A percentile compares a stretch with the other conserved stretches of the same genome.
Evolutionary conservation across 2,888 invertebrate genomes (phyloP).

Genomic region (Ochropleura leucogaster): DNA sequence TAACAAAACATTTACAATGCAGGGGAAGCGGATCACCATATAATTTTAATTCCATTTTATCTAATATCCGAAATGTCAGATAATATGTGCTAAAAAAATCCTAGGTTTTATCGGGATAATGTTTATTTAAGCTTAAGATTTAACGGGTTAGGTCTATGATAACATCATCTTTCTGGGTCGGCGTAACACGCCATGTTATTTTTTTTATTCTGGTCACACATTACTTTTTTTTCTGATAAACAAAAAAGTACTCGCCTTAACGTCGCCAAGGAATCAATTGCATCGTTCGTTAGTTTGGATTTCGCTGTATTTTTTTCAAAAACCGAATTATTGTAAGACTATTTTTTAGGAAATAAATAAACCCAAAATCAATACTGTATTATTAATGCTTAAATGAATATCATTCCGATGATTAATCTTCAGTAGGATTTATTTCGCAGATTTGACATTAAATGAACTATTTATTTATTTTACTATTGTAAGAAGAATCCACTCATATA

Average conservation of each 20-base stretch:
- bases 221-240: background rate
- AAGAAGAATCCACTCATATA: constrained; percentile 67
- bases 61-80: background rate
- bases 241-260: background rate
- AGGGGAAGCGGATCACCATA: constrained; percentile 56
- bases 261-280: background rate
- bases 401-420: constrained; percentile 1
- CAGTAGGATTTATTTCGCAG: background rate
- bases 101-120: background rate
- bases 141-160: background rate
- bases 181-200: background rate
- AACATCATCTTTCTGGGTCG: background rate
- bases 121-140: background rate
- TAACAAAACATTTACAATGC: constrained; percentile 2
- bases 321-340: background rate
- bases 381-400: background rate
- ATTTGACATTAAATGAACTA: background rate
- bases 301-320: background rate
- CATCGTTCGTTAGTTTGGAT: background rate
- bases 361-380: background rate
- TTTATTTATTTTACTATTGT: constrained; percentile 64
- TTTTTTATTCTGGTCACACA: constrained; percentile 61
- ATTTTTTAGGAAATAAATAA: background rate
- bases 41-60: constrained; percentile 59
- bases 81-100: background rate